phyloP scores from a whole-genome alignment of 2,888 invertebrate genomes.

The Panopea generosa region DNA sequence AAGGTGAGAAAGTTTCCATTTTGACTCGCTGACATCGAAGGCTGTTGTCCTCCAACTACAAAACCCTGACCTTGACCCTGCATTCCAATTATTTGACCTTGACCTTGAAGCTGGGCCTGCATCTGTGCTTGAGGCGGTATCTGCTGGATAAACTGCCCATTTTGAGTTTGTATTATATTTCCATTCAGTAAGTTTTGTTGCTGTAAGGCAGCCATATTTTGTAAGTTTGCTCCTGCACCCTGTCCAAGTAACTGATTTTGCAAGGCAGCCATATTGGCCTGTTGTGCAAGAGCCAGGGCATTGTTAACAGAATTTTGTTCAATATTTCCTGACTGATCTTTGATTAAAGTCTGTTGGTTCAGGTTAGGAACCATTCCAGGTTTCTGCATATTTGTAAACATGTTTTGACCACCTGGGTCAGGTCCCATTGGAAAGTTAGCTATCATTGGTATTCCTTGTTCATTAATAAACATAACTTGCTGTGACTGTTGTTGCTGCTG shows the following conservation, averaged over 20 bases:
- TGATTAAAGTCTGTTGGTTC: conserved; percentile 35
- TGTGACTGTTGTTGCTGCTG: conserved; percentile 64
- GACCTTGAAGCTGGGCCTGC: conserved; percentile 51
- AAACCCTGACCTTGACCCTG: conserved; percentile 60
- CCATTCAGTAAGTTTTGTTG: conserved; percentile 53
- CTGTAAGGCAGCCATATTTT: conserved; percentile 55
- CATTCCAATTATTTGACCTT: conserved; percentile 54
- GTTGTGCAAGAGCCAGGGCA: conserved; percentile 64
- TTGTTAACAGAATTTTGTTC: conserved; percentile 58
- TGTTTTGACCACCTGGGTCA: conserved; percentile 47
- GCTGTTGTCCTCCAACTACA: conserved; percentile 57
- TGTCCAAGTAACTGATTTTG: conserved; percentile 60
- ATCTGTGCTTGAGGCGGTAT: conserved; percentile 43
- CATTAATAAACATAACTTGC: conserved; percentile 76
- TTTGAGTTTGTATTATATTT: conserved; percentile 55
- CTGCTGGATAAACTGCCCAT: conserved; percentile 61
- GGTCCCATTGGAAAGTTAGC: conserved; percentile 70
- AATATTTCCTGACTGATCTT: conserved; percentile 52
- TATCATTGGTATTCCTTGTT: conserved; percentile 75
- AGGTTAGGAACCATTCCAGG: conserved; percentile 38
- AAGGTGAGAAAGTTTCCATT: conserved; percentile 69
- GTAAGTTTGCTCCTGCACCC: conserved; percentile 39
- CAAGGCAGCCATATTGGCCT: conserved; percentile 67
- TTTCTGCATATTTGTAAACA: conserved; percentile 49
- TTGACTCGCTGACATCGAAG: conserved; percentile 66